A percentile compares a stretch with the other conserved stretches of the same genome.
phyloP scores from a whole-genome alignment of 1,140 invertebrate species.

The Trissolcus basalis region DNA sequence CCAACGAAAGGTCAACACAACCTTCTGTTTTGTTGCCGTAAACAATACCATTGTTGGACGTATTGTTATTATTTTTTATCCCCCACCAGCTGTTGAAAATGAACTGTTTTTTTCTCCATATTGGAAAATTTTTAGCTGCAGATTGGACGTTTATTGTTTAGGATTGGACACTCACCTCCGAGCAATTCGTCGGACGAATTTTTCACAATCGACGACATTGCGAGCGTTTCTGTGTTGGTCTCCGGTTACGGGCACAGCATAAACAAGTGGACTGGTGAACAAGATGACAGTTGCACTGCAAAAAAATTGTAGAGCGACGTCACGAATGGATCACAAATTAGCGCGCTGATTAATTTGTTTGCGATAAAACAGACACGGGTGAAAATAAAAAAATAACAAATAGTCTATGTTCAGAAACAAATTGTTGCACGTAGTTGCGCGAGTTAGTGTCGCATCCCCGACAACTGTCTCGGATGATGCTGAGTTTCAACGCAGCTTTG shows the following conservation, averaged over 20 bases:
- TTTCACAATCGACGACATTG: constrained; percentile 48
- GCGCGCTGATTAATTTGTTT: not conserved
- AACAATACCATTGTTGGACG: too few species aligned
- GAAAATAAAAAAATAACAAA: too few species aligned
- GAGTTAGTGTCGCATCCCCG: constrained; percentile 17
- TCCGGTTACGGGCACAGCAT: not conserved
- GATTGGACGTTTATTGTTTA: too few species aligned
- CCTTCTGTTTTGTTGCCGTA: too few species aligned
- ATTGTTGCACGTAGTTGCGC: constrained; percentile 5
- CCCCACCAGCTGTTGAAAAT: too few species aligned
- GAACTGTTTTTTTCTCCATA: not conserved
- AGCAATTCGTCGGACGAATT: constrained; percentile 44
- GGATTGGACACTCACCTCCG: constrained; percentile 19
- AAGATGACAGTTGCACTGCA: constrained; percentile 26
- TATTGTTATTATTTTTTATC: too few species aligned
- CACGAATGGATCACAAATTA: constrained; percentile 1
- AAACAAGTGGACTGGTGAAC: constrained; percentile 6
- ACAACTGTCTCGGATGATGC: constrained; percentile 17
- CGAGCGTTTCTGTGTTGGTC: constrained; percentile 1
- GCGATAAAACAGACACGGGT: not conserved
- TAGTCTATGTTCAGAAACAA: not conserved
- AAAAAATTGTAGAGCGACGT: constrained; percentile 1
- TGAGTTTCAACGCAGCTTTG: constrained; percentile 35
- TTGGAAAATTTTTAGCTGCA: not conserved
- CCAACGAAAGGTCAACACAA: too few species aligned